Evolutionary conservation across 2,113 vertebrate species (phyloP).

Genomic region (Oncorhynchus masou): DNA sequence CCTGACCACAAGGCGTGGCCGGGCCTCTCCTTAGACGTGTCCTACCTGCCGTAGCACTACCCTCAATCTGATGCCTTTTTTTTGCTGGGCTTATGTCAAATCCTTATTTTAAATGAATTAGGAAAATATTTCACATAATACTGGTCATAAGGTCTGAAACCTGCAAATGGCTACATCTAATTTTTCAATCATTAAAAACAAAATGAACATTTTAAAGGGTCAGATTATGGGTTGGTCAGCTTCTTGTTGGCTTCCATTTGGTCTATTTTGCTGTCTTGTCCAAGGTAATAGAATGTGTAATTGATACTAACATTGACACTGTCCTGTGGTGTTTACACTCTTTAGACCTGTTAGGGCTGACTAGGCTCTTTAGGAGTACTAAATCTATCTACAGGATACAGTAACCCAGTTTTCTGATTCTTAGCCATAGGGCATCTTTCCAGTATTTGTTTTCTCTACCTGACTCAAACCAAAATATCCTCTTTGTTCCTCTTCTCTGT

Average conservation of each 20-base stretch:
- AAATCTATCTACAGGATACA: slow-evolving; percentile 35
- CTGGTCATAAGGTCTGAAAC: slow-evolving; percentile 54
- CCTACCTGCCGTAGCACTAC: slow-evolving; percentile 14
- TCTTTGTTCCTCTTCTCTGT: background rate
- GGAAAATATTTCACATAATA: slow-evolving; percentile 26
- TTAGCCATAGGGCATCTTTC: slow-evolving; percentile 39
- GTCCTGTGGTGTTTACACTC: background rate
- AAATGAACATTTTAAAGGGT: slow-evolving; percentile 15
- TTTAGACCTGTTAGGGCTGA: slow-evolving; percentile 9
- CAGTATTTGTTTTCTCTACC: slow-evolving; percentile 42
- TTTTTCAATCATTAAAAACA: background rate
- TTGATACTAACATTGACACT: slow-evolving; percentile 43
- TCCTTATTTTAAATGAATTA: background rate
- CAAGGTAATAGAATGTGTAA: background rate
- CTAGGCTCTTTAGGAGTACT: slow-evolving; percentile 24
- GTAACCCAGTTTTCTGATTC: slow-evolving; percentile 20
- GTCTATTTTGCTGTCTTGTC: background rate
- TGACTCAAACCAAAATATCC: slow-evolving; percentile 4
- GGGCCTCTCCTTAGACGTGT: slow-evolving; percentile 19
- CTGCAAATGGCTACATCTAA: slow-evolving; percentile 21
- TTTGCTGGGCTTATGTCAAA: slow-evolving; percentile 18
- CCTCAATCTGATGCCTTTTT: slow-evolving; percentile 46
- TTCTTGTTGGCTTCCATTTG: slow-evolving; percentile 24
- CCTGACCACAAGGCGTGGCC: slow-evolving; percentile 25
- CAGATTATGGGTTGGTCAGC: slow-evolving; percentile 31